Base-by-base conservation (phyloP, 2,797 vertebrate genomes). In the Acestrorhynchus altus region DNA sequence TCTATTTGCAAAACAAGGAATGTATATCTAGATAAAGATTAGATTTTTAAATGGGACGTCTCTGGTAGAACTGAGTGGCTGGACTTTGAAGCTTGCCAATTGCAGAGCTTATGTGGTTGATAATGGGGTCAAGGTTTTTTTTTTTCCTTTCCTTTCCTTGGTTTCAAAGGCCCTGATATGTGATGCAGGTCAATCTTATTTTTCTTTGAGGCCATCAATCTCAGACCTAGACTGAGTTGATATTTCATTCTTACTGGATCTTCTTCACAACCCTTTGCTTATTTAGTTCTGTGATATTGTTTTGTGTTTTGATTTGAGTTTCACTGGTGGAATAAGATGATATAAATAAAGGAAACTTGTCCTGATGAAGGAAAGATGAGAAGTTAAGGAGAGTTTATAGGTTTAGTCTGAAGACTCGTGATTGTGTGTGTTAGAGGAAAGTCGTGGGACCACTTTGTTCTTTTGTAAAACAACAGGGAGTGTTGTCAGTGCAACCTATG, bases 401-500 rank as follows among this genome's bases (percentile, higher is more conserved):
- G 85, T 89, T 88, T 89, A 89, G 90, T 88, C 82, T 82, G 81
- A 86, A 84, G 83, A 81, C 81, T 65, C 84, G 91, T 92, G 91
- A 89, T 88, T 90, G 88, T 85, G 77, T 68, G 59, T 77, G 63
- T 82, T 77, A 59, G 31, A 35, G 64, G 65, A 65, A 40, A 61
- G 28, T n/a, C 39, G 6, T 35, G 65, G 59, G 47, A 63, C 40
- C 75, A 49, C 68, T 47, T 60, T 44, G 20, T 74, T 84, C 79
- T 79, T 88, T 76, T 75, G 80, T 73, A 67, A 87, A 80, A 90
- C 87, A 80, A 87, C 86, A 79, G 76, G 85, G 80, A 89, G 86
- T 80, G 81, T 81, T 80, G 57, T 85, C 90, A 91, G 92, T 95
- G 96, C 97, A 98, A 95, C 96, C 97, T 95, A 96, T 98, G 94